Percentiles rank a stretch among this genome's conserved stretches.
Evolutionary conservation across 30 jellyfish, hydroid and myxozoan genomes (phyloP).

Genomic region (Clytia hemisphaerica): DNA sequence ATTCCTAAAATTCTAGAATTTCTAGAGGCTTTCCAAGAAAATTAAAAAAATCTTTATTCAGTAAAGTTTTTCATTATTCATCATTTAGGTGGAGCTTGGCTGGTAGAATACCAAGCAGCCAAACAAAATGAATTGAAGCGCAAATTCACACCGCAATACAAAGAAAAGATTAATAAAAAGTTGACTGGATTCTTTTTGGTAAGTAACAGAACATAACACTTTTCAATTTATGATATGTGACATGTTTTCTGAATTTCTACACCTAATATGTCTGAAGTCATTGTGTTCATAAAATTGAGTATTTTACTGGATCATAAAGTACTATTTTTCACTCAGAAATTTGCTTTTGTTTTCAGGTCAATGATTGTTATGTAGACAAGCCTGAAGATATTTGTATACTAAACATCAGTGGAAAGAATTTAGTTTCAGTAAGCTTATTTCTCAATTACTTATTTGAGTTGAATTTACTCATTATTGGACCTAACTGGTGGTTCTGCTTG

Average conservation of each 20-base stretch:
- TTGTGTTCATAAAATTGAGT: background rate
- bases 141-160: no score
- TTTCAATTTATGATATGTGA: background rate
- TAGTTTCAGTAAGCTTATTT: slow-evolving; percentile 31
- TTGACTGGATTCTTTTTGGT: no score
- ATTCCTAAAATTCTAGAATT: no score
- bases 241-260: background rate
- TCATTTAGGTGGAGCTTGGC: slow-evolving; percentile 69
- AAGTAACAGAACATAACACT: background rate
- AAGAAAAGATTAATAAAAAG: no score
- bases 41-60: no score
- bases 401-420: slow-evolving; percentile 37
- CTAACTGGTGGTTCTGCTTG: no score
- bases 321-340: no score
- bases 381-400: slow-evolving; percentile 46
- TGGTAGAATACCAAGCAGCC: slow-evolving; percentile 45
- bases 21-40: no score
- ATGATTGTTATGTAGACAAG: slow-evolving; percentile 31
- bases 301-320: background rate
- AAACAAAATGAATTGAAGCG: slow-evolving; percentile 37
- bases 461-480: no score
- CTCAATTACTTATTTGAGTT: background rate
- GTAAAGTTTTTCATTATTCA: no score
- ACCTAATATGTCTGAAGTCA: background rate
- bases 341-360: slow-evolving; percentile 32